Conservation (phyloP, 1,140 invertebrate species). For the Amphibalanus amphitrite region DNA sequence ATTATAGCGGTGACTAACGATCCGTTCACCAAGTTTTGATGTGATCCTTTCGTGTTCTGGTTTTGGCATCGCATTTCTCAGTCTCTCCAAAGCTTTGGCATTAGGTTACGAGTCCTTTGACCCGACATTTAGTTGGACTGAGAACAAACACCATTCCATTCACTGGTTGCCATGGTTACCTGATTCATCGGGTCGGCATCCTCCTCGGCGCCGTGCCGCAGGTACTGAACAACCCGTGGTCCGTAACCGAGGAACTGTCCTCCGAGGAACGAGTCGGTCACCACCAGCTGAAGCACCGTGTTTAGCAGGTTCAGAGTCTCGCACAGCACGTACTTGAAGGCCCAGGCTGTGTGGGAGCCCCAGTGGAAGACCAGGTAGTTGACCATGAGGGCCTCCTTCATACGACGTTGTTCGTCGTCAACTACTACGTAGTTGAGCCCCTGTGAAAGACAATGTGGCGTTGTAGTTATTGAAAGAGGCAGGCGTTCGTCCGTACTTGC, state of each 20-base stretch:
- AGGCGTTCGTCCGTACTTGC: background rate
- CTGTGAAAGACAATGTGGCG: background rate
- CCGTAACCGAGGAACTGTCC: background rate
- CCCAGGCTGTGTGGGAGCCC: background rate
- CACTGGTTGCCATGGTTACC: too few species aligned
- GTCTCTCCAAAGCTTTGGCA: too few species aligned
- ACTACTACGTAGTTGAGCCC: background rate
- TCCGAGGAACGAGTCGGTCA: background rate
- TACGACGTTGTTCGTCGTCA: background rate
- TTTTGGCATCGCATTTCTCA: too few species aligned
- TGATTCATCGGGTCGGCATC: background rate
- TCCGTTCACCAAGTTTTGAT: too few species aligned
- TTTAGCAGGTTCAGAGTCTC: background rate
- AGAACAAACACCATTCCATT: too few species aligned
- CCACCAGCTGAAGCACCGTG: background rate
- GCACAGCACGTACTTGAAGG: background rate
- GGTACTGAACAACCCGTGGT: background rate
- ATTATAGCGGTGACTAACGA: too few species aligned
- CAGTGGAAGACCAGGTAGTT: slow-evolving; percentile 4
- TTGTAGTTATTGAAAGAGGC: too few species aligned
- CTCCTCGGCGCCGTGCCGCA: background rate
- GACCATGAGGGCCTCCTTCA: background rate
- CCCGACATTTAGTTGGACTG: too few species aligned
- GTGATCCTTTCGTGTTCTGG: too few species aligned
- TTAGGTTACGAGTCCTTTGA: too few species aligned